Evolutionary conservation across 1,140 invertebrate genomes (phyloP), one percentile per base, ranked within the genome.

Genomic region (Anoplolepis gracilipes): DNA sequence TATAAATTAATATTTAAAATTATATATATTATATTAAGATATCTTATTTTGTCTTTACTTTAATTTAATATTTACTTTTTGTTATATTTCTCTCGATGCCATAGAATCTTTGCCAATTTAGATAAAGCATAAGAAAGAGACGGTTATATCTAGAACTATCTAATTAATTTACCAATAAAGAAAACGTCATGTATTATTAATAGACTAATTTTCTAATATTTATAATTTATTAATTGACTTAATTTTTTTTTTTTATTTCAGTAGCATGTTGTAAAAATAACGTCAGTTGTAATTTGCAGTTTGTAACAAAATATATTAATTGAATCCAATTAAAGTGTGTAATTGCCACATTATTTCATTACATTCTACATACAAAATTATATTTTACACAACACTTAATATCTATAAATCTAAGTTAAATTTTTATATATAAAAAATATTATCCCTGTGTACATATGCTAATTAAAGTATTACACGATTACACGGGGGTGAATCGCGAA

Each of bases 231-330:
- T 49, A 22, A 33, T 57, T 33, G 57, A 4, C 36, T 33, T 36
- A 36, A 49, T 49, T 70, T 70, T 70, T 49, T 22, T 49, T 70
- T 70, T 70, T 49, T 22, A 65, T 33, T 19, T 64, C 19, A 28
- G 19, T 25, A 70, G 5, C 42, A 49, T 11, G 2, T 49, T 46
- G 16, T 46, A 49, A 19, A 70, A 70, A 22, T 65, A 19, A 65
- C 28, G n/a, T 1, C 30, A 65, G 8, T 19, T 22, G 11, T 1
- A 39, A 65, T 65, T 65, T 19, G 10, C 4, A 69, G 19, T 28
- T 7, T 69, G 19, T 70, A 39, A 10, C 11, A 11, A n/a, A n/a
- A 65, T 22, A 5, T 61, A 61, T 16, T 2, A 8, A 11, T 22
- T 65, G 0, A 36, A 8, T 28, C 7, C n/a, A n/a, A n/a, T n/a